Evolutionary conservation across 1,140 invertebrate genomes (phyloP), one percentile per base, ranked within the genome.

Genomic region (Bradysia coprophila): DNA sequence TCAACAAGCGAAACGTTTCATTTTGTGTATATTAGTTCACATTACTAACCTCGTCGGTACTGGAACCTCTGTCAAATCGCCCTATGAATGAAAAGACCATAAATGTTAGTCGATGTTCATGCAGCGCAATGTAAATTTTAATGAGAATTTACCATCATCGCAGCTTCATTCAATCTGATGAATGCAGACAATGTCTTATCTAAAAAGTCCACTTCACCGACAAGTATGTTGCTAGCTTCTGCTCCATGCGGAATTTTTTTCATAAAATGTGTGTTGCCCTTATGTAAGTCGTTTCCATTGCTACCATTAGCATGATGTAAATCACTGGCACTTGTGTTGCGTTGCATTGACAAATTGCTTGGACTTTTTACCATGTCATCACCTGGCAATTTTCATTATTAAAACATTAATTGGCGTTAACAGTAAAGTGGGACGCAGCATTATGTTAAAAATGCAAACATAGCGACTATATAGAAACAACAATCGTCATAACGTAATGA

Each of bases 181-280:
- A 98, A 97, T 9, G 85, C 92, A 43, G 87, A 87, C 36, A 97
- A 61, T 1, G 87, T 78, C 55, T 88, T 84, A 41, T 90, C 78
- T 19, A 99, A 69, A 60, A 96, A 96, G 59, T 98, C 91, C 3
- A 98, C 85, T 67, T 98, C 93, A 9, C 95, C 95, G 1, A 99
- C 90, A 9, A 99, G 67, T 51, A 99, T 94, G 60, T 97, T 98
- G 38, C 89, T 89, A 2, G 93, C 91, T 64, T 98, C 94, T 1
- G 92, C 85, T 18, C 91, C 93, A 0, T 75, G 74, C n/a, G 93
- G 94, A 54, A 98, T 92, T 69, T 98, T 98, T 32, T 85, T 73
- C 89, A 96, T 92, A 51, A 97, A 97, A 51, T 92, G 76, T 40
- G 79, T 80, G 62, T 97, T 96, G 37, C 75, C 71, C 73, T 89